Conservation (phyloP, 1,140 invertebrate species). For the Nautilus pompilius region DNA sequence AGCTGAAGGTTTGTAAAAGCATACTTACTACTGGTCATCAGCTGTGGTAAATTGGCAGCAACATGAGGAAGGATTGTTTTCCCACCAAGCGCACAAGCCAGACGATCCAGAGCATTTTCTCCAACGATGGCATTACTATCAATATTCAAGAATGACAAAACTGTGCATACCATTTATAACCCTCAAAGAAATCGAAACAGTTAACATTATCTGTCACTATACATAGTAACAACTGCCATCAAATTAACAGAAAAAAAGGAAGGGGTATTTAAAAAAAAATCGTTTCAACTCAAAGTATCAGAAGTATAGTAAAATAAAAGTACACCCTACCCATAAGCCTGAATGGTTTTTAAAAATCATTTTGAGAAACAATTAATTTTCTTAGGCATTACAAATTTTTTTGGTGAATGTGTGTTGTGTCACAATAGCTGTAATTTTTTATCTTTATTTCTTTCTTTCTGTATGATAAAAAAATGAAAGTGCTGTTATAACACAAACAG, state of each 20-base stretch:
- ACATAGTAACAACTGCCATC: background rate
- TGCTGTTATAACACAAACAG: no score
- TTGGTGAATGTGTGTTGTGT: no score
- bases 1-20: no score
- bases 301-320: background rate
- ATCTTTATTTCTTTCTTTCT: no score
- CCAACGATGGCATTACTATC: slow-evolving; percentile 89
- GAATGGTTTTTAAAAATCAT: no score
- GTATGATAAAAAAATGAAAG: no score
- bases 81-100: slow-evolving; percentile 85
- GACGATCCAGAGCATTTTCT: slow-evolving; percentile 91
- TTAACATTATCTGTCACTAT: background rate
- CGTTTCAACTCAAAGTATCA: slow-evolving; percentile 3
- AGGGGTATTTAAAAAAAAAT: background rate
- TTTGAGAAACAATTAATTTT: no score
- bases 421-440: no score
- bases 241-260: background rate
- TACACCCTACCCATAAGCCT: no score
- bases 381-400: no score
- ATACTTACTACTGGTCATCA: slow-evolving; percentile 78
- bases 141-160: slow-evolving; percentile 35
- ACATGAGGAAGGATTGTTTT: slow-evolving; percentile 92
- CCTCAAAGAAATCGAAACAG: background rate
- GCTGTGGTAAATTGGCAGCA: slow-evolving; percentile 76
- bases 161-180: background rate